Evolutionary conservation across 2,888 invertebrate species (phyloP), one percentile per base, ranked within the genome.

Genomic region (Sarcophaga carnaria): DNA sequence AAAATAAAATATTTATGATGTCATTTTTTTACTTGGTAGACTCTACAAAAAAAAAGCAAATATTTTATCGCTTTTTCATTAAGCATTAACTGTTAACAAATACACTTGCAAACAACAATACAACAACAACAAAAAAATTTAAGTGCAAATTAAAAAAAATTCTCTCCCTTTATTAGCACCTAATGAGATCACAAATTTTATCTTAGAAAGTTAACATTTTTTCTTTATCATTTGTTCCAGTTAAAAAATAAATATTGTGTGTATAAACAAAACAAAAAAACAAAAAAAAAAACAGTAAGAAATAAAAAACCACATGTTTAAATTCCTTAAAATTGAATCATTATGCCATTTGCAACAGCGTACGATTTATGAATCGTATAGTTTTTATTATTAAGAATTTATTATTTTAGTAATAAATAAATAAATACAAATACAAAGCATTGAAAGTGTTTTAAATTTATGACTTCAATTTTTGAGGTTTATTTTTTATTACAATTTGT

Each of bases 31-130:
- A 63, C n/a, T 54, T 22, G 37, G 8, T 37, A 37, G 69, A 14
- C 62, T 69, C 59, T 81, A 62, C 47, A 64, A 27, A 27, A 27
- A 25, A 71, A 70, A 70, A 59, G 67, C 54, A 76, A 76, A 81
- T 45, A 70, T 76, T 54, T 54, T 76, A 80, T 74, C 80, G 76
- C 76, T 76, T 63, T 76, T 82, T 76, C 60, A 76, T 70, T 76
- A 54, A 45, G n/a, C 8, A 63, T 76, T 20, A 54, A 76, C 63
- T 76, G 69, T 69, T 81, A 72, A 45, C 66, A 45, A 67, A 37
- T 10, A n/a, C 37, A 45, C 37, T 67, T 17, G 69, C 49, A n/a
- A 6, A 59, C n/a, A 12, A 37, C 25, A 25, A 27, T 47, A 71
- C 49, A 70, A 59, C 25, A 64, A 45, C 54, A 64, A 14, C 1